Base-by-base conservation (phyloP, 1,140 invertebrate genomes). In the Parasteatoda tepidariorum region DNA sequence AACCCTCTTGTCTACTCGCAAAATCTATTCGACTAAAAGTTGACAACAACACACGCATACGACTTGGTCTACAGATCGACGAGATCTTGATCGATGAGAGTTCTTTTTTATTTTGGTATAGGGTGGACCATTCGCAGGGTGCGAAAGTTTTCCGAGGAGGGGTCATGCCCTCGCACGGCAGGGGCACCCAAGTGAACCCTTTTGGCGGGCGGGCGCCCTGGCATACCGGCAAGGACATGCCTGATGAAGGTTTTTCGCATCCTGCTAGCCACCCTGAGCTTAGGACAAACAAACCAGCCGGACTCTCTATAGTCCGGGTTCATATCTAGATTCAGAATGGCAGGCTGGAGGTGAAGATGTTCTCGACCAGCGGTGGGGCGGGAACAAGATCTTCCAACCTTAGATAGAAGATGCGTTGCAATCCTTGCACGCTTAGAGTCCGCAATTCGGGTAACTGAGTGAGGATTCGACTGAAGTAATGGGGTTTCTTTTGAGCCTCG, bases 361-460 rank as follows among this genome's bases (percentile, higher is more conserved):
- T 96, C 89, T 98, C 96, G 86, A 98, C 97, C 83, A 96, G 92
- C 0, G 96, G 94, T 26, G 97, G 96, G 54, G 96, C 94, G 7
- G 95, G 95, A 64, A 97, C 95, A 85, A 97, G 90, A 88, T 97
- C 96, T 90, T 98, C 95, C 34, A 97, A 90, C 89, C 98, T 98
- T 71, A 97, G 91, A 89, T 97, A 97, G 90, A 97, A 97, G 89
- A 98, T 96, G 86, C 96, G 91, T 89, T 98, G 96, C 48, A 97
- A 92, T 26, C 96, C 97, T 89, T 98, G 96, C 31, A 97, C 94
- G 75, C 95, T 96, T 6, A 98, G 91, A 62, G 95, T 96, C 66
- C 97, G 91, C 84, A 98, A 91, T 88, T 98, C 96, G 0, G 96
- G 95, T 74, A 98, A 91, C 89, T 97, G 97, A 33, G 95, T 94